Evolutionary conservation across 2,888 invertebrate species (phyloP).

Genomic region (Dysmachus trigonus): DNA sequence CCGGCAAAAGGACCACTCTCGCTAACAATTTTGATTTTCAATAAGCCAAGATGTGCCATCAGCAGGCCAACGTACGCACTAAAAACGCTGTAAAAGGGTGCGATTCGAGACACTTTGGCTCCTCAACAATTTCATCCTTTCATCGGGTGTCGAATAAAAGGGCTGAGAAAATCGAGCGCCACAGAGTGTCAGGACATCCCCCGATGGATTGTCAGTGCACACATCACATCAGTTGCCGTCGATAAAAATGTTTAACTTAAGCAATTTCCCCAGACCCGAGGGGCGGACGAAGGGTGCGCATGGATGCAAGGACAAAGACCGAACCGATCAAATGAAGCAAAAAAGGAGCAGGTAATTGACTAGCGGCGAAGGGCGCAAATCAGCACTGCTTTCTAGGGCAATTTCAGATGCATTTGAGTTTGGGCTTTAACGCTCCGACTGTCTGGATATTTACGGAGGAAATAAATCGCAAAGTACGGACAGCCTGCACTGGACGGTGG

Average conservation of each 20-base stretch:
- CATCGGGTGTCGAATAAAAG: slow-evolving; percentile 44
- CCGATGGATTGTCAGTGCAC: slow-evolving; percentile 42
- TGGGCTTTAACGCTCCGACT: slow-evolving; percentile 39
- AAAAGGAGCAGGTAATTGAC: slow-evolving; percentile 46
- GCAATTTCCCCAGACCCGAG: slow-evolving; percentile 7
- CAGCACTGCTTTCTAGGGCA: slow-evolving; percentile 2
- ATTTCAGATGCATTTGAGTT: slow-evolving; percentile 36
- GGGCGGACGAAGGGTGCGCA: background rate
- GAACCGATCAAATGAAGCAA: slow-evolving; percentile 41
- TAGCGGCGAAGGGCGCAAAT: background rate
- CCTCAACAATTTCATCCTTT: slow-evolving; percentile 42
- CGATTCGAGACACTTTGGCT: slow-evolving; percentile 43
- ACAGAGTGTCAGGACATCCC: slow-evolving; percentile 44
- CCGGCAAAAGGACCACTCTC: slow-evolving; percentile 2
- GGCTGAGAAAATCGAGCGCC: slow-evolving; percentile 43
- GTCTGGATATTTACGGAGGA: slow-evolving; percentile 4
- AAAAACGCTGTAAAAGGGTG: slow-evolving; percentile 44
- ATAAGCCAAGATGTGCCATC: slow-evolving; percentile 8
- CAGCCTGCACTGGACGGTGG: slow-evolving; percentile 10
- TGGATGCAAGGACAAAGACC: slow-evolving; percentile 12
- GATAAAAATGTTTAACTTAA: slow-evolving; percentile 44
- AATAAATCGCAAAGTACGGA: slow-evolving; percentile 5
- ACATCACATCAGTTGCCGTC: slow-evolving; percentile 15
- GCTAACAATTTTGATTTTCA: slow-evolving; percentile 22
- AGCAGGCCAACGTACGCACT: slow-evolving; percentile 31